Base-by-base conservation (phyloP, 2,797 vertebrate species). In the Tadarida brasiliensis region DNA sequence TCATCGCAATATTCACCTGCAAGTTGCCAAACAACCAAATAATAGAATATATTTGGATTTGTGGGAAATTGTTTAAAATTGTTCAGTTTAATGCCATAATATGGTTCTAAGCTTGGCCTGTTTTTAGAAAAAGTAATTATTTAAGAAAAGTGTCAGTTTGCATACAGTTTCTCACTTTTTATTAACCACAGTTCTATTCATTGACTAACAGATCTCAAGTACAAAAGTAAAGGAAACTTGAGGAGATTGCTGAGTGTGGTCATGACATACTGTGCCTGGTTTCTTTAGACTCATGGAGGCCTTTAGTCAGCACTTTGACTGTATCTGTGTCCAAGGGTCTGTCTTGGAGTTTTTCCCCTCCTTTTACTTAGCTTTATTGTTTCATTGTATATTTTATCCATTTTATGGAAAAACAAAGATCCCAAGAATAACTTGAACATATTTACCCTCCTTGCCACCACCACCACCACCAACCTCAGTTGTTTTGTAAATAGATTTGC, bases 41-140 rank as follows among this genome's bases (percentile, higher is more conserved):
- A 54, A 67, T 77, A 56, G 56, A 70, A 83, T 91, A 47, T 77
- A 61, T 87, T 88, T 94, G 61, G 57, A 78, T 74, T 73, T 93
- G 15, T 28, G 51, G 26, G 19, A 56, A 6, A 28, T 54, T 63
- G 35, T 90, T 82, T 88, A 73, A 88, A 88, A 70, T 39, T 76
- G 14, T 70, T 95, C n/a, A 83, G 33, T n/a, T 88, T 90, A 86
- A 78, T 87, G 15, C 65, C 7, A 28, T 70, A 12, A 51, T 14
- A 28, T 88, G 9, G 30, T 44, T 47, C 30, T 74, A 91, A 83
- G 12, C 28, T 84, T 89, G 56, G 12, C 1, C 0, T 68, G 9
- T 19, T 67, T 78, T 85, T 84, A 85, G 47, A 80, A 81, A 96
- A 94, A 94, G n/a, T 91, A 44, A 35, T 73, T 92, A 56, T 54